A percentile compares a stretch with the other conserved stretches of the same genome.
phyloP scores from a whole-genome alignment of 2,888 invertebrate species.

The Drepanosiphum platanoidis region DNA sequence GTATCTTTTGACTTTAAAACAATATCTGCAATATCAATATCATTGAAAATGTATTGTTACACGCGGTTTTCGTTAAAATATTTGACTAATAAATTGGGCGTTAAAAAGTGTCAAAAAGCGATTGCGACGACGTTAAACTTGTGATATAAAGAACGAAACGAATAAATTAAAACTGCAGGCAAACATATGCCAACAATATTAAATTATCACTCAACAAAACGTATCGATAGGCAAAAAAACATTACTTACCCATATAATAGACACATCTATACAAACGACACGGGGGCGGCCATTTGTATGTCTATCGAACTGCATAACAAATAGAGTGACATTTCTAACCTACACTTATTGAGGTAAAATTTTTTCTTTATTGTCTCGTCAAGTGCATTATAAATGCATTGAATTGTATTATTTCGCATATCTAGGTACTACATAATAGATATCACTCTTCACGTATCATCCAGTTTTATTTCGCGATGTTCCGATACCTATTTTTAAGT shows the following conservation, averaged over 20 bases:
- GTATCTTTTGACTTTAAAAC: slow-evolving; percentile 2
- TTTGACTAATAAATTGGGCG: neutral
- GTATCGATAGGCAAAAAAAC: neutral
- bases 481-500: neutral
- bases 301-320: neutral
- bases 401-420: neutral
- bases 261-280: no score
- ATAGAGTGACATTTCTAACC: no score
- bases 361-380: no score
- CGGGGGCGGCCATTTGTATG: neutral
- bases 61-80: neutral
- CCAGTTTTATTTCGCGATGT: neutral
- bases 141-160: neutral
- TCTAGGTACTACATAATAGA: no score
- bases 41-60: neutral
- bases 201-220: neutral
- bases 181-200: neutral
- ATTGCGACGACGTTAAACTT: neutral
- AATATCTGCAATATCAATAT: slow-evolving; percentile 8
- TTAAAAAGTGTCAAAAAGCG: neutral
- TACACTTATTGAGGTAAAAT: no score
- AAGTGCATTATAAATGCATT: neutral
- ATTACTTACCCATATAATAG: no score
- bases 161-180: neutral
- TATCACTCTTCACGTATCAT: neutral